Conservation (phyloP, 2,113 vertebrate species). For the Melanocharis versteri region DNA sequence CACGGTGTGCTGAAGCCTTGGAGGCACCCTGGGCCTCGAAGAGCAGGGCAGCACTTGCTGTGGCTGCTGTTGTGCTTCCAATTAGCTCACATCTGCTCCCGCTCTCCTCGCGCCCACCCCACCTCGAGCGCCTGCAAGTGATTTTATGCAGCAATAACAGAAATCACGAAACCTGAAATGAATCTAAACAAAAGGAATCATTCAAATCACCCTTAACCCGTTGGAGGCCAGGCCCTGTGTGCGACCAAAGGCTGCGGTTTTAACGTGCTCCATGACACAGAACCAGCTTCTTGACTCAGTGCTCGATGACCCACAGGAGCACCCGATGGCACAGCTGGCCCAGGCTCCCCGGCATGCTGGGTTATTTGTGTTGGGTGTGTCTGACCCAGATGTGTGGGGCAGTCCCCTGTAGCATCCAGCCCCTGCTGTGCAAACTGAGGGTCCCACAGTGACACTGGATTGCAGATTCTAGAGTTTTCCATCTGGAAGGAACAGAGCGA, state of each 20-base stretch:
- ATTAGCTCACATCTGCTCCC: constrained; percentile 42
- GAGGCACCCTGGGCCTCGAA: not conserved
- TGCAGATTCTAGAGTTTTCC: not conserved
- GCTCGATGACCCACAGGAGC: not conserved
- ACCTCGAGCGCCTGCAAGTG: constrained; percentile 47
- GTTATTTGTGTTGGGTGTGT: not conserved
- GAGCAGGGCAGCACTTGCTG: not conserved
- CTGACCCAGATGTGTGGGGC: not conserved
- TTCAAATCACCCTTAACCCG: constrained; percentile 45
- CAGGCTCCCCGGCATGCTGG: not conserved
- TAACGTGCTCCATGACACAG: not conserved
- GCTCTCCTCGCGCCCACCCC: not conserved
- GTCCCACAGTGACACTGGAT: not conserved
- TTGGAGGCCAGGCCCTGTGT: not conserved
- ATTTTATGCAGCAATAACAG: constrained; percentile 62
- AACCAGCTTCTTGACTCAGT: not conserved
- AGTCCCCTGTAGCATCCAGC: not conserved
- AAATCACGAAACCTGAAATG: constrained; percentile 64
- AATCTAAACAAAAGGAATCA: constrained; percentile 70
- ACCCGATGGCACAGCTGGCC: not conserved
- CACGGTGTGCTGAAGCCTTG: not conserved
- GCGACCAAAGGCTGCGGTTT: not conserved
- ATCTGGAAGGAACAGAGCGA: not conserved
- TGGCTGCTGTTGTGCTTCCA: constrained; percentile 45
- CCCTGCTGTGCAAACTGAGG: not conserved